Evolutionary conservation across 1,140 invertebrate genomes (phyloP), one percentile per base, ranked within the genome.

Genomic region (Sweltsa coloradensis): DNA sequence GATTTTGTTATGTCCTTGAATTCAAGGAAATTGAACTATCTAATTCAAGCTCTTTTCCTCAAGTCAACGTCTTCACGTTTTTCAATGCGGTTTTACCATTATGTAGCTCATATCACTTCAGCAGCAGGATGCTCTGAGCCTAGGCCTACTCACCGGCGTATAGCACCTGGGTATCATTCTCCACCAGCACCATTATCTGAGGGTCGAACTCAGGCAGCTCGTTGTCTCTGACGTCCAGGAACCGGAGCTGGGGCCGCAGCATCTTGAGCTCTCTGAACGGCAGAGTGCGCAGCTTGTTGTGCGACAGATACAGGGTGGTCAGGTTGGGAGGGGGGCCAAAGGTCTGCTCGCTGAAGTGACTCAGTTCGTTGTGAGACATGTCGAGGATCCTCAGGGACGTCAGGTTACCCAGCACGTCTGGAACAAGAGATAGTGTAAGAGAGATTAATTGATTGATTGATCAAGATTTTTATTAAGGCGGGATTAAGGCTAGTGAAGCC

Each of bases 341-440:
- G 19, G 76, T 66, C 41, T 75, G 69, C 43, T 69, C 69, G 29
- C 60, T 66, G 45, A 89, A 55, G 58, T 81, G 79, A 3, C 65
- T 68, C 25, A 93, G 60, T 26, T 83, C 73, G 56, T 92, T 92
- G 54, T 81, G 57, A 0, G 85, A 88, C 22, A 92, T 57, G 67
- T 92, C 86, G 26, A 93, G 56, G 0, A 71, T 62, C 58, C 78
- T 64, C 3, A 92, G 55, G 0, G 73, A 67, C 1, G 85, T 87
- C 50, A 92, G 62, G 56, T 91, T 90, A 0, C 80, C 81, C 9
- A 92, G 65, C 5, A 91, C 81, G 55, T 76, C 81, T 79, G 64
- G 26, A 73, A 72, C 27, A 52, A 51, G 53, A 52, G 47, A 52
- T 50, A 34, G 18, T 40, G 50, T 40, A n/a, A n/a, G n/a, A n/a